Evolutionary conservation across 2,113 vertebrate species (phyloP), one percentile per base, ranked within the genome.

Genomic region (Rhinopomastus cyanomelas): DNA sequence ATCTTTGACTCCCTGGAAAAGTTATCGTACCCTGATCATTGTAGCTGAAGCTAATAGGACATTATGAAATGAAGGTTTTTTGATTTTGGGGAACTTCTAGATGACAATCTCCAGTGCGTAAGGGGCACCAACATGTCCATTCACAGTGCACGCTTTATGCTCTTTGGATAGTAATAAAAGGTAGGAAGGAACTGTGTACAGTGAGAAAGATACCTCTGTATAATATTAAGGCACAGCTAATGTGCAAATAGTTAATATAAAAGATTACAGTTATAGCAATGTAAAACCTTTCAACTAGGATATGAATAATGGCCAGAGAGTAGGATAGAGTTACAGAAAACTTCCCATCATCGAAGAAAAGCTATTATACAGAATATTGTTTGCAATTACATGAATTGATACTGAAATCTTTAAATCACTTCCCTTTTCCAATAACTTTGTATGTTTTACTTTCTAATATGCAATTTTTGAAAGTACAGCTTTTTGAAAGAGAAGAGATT

Each of bases 221-320:
- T 91, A 92, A 87, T 90, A 93, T 91, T 93, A 84, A 44, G 77
- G 29, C 16, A 25, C 80, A 34, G 62, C 5, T 69, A 68, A 85
- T 66, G 62, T 85, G 64, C 53, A 80, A 92, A 79, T 82, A 83
- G 74, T 94, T 95, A 96, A 82, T 95, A 87, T 85, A 92, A 84
- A 93, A 91, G 53, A 89, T 87, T 89, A 78, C 6, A 12, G 44
- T 84, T 84, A 81, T 68, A 75, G 66, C n/a, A 71, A 86, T 27
- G 42, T 91, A 90, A 94, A 94, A 74, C n/a, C 42, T 94, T 94
- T 96, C 87, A 92, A 71, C 46, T 29, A 72, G 39, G 25, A 52
- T 59, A 86, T 83, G 55, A 85, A 89, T 90, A 82, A 95, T 72
- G 77, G 19, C 57, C 60, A 89, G 64, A 80, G 73, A 91, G 65